phyloP scores from a whole-genome alignment of 35 echinoderm and acorn worm genomes.

The Apostichopus parvimensis region DNA sequence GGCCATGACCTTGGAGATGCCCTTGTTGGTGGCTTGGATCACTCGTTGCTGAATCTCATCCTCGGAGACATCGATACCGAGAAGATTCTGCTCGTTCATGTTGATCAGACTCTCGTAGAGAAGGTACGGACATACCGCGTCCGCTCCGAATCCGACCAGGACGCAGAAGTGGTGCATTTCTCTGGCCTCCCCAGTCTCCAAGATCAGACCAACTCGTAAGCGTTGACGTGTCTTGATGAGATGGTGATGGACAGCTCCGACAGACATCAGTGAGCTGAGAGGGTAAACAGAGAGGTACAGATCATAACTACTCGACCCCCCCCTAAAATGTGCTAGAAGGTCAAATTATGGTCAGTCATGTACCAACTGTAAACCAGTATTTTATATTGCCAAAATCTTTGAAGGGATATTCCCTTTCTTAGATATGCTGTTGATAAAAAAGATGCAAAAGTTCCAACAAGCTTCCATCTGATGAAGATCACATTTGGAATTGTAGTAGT shows the following conservation, averaged over 20 bases:
- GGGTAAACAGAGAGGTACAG: neutral
- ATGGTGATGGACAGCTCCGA: slow-evolving; percentile 92
- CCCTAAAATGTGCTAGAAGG: too few species aligned
- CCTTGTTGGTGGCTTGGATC: slow-evolving; percentile 62
- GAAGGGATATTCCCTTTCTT: too few species aligned
- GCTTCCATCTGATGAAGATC: too few species aligned
- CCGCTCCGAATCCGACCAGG: slow-evolving; percentile 87
- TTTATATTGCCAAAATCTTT: too few species aligned
- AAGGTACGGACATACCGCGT: slow-evolving; percentile 97
- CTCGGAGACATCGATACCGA: slow-evolving; percentile 63
- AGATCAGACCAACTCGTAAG: slow-evolving; percentile 85
- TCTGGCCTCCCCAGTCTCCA: slow-evolving; percentile 89
- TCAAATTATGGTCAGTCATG: too few species aligned
- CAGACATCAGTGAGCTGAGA: slow-evolving; percentile 79
- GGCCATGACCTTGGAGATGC: slow-evolving; percentile 94
- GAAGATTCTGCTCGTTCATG: slow-evolving; percentile 77
- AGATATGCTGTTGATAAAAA: too few species aligned
- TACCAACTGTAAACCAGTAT: too few species aligned
- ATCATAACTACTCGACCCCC: neutral
- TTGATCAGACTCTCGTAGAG: slow-evolving; percentile 85
- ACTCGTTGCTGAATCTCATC: slow-evolving; percentile 71
- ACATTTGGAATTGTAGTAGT: too few species aligned
- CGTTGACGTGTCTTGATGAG: slow-evolving; percentile 93
- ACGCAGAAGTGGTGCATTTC: slow-evolving; percentile 98
- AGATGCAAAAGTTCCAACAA: too few species aligned